These are phyloP conservation scores for Therioaphis trifolii DNA, from an alignment of 2,888 invertebrate genomes.

Conservation along the genomic window DNA sequence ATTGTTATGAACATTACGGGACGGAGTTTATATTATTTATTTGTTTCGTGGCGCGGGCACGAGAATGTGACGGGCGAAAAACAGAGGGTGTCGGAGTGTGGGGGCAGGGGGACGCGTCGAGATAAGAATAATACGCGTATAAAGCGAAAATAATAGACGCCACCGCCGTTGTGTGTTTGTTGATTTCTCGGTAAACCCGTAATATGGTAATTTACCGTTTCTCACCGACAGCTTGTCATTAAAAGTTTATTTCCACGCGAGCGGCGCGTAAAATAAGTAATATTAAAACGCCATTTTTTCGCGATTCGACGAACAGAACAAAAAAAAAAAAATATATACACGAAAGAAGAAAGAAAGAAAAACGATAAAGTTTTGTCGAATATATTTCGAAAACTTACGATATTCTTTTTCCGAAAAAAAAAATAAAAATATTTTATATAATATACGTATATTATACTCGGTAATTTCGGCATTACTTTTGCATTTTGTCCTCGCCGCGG, in stretches of 20 bases:
- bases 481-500: constrained; percentile 30
- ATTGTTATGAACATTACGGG: too few species aligned
- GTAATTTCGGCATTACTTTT: constrained; percentile 52
- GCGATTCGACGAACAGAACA: neutral
- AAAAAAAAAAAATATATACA: too few species aligned
- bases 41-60: too few species aligned
- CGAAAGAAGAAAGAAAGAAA: neutral
- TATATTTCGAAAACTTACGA: constrained; percentile 36
- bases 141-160: constrained; percentile 18
- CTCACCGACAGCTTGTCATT: constrained; percentile 59
- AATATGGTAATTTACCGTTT: constrained; percentile 56
- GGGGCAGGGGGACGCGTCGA: too few species aligned
- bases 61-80: neutral
- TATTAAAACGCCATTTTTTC: constrained; percentile 60
- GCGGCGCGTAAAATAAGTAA: constrained; percentile 53
- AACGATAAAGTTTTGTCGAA: constrained; percentile 44
- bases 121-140: neutral
- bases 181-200: constrained; percentile 33
- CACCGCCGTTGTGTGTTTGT: constrained; percentile 3
- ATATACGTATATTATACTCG: too few species aligned
- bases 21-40: too few species aligned
- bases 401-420: constrained; percentile 32
- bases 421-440: neutral
- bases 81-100: too few species aligned
- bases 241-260: constrained; percentile 62